phyloP scores from a whole-genome alignment of 2,113 vertebrate genomes.

The Gopherus flavomarginatus region DNA sequence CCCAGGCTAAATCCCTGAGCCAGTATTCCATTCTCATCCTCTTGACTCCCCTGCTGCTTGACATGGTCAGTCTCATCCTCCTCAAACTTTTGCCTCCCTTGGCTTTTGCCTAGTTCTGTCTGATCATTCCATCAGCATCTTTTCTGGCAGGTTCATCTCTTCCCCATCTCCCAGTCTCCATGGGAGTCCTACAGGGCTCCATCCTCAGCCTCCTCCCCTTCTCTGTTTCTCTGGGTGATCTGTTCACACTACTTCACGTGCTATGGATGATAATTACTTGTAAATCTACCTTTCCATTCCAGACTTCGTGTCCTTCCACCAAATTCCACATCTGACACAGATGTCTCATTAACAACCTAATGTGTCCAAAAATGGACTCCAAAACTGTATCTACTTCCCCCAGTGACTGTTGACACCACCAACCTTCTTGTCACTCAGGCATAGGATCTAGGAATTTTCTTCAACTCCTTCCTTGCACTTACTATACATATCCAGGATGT shows the following conservation, averaged over 20 bases:
- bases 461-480: background rate
- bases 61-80: background rate
- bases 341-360: accelerated
- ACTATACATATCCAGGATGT: accelerated
- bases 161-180: background rate
- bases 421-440: background rate
- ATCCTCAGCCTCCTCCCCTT: background rate
- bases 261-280: accelerated
- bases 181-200: background rate
- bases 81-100: background rate
- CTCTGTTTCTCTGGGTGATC: background rate
- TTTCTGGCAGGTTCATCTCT: background rate
- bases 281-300: background rate
- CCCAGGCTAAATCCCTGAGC: background rate
- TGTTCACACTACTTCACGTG: accelerated
- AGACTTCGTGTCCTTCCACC: too few relatives aligned
- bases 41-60: background rate
- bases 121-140: background rate
- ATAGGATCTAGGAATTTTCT: accelerated
- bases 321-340: accelerated
- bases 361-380: background rate
- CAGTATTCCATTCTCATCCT: background rate
- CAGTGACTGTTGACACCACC: background rate
- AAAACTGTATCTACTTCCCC: background rate
- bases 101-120: background rate